Conservation (phyloP, 92 coral and sea anemone genomes). For the Isaurus tuberculatus region DNA sequence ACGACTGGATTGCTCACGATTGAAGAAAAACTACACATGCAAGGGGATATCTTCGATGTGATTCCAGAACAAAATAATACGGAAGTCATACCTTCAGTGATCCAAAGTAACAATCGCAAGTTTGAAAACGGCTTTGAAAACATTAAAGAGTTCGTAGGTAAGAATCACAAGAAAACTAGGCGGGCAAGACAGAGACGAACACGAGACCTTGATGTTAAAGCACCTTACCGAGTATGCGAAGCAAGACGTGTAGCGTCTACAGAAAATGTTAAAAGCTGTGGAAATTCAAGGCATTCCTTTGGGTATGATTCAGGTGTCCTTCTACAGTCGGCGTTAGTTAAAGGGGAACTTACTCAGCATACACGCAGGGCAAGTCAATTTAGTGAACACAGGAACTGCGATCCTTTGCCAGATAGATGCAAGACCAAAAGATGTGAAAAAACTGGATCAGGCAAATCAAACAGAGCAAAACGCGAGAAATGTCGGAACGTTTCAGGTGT, state of each 20-base stretch:
- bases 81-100: background rate
- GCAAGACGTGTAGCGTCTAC: background rate
- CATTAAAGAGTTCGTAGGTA: background rate
- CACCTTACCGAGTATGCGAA: background rate
- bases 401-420: background rate
- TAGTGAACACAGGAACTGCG: background rate
- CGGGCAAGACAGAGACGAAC: background rate
- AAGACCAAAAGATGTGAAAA: background rate
- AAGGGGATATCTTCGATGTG: background rate
- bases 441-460: background rate
- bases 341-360: background rate
- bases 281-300: background rate
- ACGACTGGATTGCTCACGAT: background rate
- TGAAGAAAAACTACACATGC: background rate
- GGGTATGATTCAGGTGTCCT: background rate
- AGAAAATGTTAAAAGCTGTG: background rate
- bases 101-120: background rate
- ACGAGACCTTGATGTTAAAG: background rate
- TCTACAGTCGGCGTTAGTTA: background rate
- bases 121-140: background rate
- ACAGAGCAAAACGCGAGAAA: background rate
- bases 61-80: background rate
- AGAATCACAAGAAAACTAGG: background rate
- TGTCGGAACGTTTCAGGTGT: too few relatives aligned
- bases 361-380: background rate